These are phyloP conservation scores for Pithecia hirsuta DNA, from an alignment of 2,797 vertebrate genomes.

Conservation along the genomic window DNA sequence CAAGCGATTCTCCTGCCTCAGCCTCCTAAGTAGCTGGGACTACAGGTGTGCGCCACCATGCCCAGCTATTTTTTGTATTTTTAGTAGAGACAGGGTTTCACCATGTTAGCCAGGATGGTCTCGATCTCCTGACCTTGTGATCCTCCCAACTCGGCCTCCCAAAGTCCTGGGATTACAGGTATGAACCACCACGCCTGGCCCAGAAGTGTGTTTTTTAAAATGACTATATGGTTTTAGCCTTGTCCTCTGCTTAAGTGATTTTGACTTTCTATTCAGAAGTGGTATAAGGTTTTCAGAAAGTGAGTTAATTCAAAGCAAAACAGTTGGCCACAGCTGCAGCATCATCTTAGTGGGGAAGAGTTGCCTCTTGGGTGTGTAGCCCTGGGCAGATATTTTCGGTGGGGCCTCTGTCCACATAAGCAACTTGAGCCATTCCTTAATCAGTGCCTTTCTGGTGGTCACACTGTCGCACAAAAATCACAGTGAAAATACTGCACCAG, in stretches of 20 bases:
- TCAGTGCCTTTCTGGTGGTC: not conserved
- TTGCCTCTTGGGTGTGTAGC: too few relatives aligned
- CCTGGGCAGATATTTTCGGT: not conserved
- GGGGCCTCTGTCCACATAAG: not conserved
- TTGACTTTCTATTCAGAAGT: not conserved
- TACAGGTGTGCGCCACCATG: too few relatives aligned
- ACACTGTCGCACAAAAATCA: not conserved
- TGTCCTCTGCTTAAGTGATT: not conserved
- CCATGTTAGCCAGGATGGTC: too few relatives aligned
- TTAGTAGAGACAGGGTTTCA: too few relatives aligned
- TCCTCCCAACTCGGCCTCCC: too few relatives aligned
- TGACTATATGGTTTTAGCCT: not conserved
- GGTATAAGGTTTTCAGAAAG: not conserved
- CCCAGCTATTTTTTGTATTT: too few relatives aligned
- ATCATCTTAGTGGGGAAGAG: too few relatives aligned
- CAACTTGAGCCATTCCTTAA: not conserved
- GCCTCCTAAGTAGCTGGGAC: too few relatives aligned
- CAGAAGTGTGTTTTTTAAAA: not conserved
- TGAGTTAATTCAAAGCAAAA: not conserved
- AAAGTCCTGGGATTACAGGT: too few relatives aligned
- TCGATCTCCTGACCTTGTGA: too few relatives aligned
- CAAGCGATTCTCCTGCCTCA: too few relatives aligned
- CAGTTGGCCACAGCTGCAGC: fast-evolving
- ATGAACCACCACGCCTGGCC: too few relatives aligned
- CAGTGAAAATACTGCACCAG: not conserved